Evolutionary conservation across 1,140 invertebrate genomes (phyloP), one percentile per base, ranked within the genome.

Genomic region (Cyclina sinensis): DNA sequence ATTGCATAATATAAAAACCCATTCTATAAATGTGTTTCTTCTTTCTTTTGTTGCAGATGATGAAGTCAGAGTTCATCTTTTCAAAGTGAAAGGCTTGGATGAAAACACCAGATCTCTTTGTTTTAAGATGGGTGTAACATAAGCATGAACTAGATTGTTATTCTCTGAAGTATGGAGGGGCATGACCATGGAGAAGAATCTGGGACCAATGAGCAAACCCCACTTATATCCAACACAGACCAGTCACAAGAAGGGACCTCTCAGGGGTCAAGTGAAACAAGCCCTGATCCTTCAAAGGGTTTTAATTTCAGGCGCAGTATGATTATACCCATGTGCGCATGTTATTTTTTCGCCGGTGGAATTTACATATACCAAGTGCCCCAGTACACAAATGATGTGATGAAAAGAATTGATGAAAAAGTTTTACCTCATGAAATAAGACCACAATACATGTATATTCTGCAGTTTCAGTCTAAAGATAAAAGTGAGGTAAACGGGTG

Each of bases 371-470:
- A 46, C 46, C n/a, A 21, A 9, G 12, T 78, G 3, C 84, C 84
- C 0, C 70, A 86, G 73, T 86, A 86, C 37, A 78, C 51, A 16
- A 70, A 86, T 7, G 14, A 62, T 14, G 43, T 74, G 9, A 62
- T 76, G 70, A 27, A 62, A 14, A 14, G 24, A 9, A 24, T 7
- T 24, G 57, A 62, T 27, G 57, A 27, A n/a, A 24, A 27, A 27
- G 24, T 27, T 3, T 5, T 62, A 27, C 57, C 57, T 21, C n/a
- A 27, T 3, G 24, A 62, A 27, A 62, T 62, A 27, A 11, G 4
- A 27, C 57, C 57, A 27, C 48, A 51, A 32, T 1, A 32, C 14
- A 32, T 30, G n/a, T 65, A 65, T 30, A 4, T 32, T 5, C 9
- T 32, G 4, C 51, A 57, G n/a, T n/a, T n/a, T n/a, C n/a, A n/a